phyloP scores from a whole-genome alignment of 2,113 vertebrate species.

The Catagonus wagneri region DNA sequence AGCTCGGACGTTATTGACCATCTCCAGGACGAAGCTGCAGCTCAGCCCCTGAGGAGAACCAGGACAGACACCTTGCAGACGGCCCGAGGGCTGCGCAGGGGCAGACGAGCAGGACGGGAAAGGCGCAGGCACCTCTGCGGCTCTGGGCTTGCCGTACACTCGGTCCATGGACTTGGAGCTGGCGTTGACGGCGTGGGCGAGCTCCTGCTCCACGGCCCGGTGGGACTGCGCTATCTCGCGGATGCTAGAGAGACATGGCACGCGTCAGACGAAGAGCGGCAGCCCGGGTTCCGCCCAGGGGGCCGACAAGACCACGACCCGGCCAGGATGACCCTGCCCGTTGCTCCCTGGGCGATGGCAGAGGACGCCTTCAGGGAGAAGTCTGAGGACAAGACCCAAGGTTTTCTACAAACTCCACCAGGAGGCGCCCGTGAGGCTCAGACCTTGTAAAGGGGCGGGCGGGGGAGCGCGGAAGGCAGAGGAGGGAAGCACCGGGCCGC shows the following conservation, averaged over 20 bases:
- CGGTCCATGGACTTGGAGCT: constrained; percentile 98
- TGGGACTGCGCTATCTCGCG: constrained; percentile 95
- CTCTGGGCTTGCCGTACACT: constrained; percentile 94
- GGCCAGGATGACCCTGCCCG: background rate
- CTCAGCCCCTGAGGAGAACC: constrained; percentile 89
- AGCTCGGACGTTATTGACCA: constrained; percentile 95
- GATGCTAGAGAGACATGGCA: constrained; percentile 88
- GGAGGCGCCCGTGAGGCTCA: background rate
- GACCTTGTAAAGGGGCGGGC: fast-evolving
- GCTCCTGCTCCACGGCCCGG: constrained; percentile 96
- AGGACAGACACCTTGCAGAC: background rate
- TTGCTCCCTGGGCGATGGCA: fast-evolving
- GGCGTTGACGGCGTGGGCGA: constrained; percentile 98
- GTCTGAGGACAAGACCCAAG: background rate
- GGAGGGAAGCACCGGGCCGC: no score
- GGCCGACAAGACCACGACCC: background rate
- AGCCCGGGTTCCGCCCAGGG: background rate
- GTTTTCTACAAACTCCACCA: background rate
- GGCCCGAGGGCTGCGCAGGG: background rate
- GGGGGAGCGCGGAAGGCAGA: background rate
- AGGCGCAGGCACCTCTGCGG: constrained; percentile 88
- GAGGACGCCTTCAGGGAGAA: background rate
- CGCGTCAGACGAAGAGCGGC: background rate
- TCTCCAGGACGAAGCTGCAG: constrained; percentile 93
- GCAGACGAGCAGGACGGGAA: background rate